Evolutionary conservation across 2,113 vertebrate genomes (phyloP).

Genomic region (Antechinus stuartii): DNA sequence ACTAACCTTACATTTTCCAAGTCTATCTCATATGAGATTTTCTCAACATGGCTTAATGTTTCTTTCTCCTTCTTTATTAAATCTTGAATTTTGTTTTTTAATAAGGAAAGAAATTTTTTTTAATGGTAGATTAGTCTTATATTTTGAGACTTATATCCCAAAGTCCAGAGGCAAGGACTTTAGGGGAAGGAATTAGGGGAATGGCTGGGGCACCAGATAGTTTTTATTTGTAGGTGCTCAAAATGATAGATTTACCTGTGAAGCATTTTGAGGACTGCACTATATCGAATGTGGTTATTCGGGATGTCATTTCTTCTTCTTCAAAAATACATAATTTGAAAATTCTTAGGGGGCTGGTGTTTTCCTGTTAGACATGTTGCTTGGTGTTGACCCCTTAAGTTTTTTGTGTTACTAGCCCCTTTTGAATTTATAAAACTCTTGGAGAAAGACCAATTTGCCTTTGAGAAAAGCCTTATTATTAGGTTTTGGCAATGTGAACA

Average conservation of each 20-base stretch:
- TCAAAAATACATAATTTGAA: background rate
- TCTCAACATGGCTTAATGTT: background rate
- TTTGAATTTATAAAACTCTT: background rate
- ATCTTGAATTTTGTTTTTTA: background rate
- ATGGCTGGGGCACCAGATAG: background rate
- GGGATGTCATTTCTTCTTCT: background rate
- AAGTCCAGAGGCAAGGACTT: background rate
- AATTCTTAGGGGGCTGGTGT: background rate
- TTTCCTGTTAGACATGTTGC: slow-evolving; percentile 29
- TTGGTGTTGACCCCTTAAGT: background rate
- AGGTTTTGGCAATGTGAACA: background rate
- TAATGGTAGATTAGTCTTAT: too few species aligned
- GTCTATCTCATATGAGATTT: background rate
- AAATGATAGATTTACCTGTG: background rate
- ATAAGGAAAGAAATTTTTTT: too few species aligned
- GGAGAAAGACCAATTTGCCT: background rate
- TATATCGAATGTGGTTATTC: background rate
- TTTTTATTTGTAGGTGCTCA: background rate
- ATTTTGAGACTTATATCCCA: background rate
- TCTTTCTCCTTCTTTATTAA: background rate
- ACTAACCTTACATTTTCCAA: background rate
- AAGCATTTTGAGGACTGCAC: background rate
- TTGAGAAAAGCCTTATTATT: background rate
- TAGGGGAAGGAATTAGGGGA: background rate
- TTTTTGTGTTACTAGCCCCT: slow-evolving; percentile 7